Evolutionary conservation across 2,888 invertebrate genomes (phyloP).

Genomic region (Aporophyla nigra): DNA sequence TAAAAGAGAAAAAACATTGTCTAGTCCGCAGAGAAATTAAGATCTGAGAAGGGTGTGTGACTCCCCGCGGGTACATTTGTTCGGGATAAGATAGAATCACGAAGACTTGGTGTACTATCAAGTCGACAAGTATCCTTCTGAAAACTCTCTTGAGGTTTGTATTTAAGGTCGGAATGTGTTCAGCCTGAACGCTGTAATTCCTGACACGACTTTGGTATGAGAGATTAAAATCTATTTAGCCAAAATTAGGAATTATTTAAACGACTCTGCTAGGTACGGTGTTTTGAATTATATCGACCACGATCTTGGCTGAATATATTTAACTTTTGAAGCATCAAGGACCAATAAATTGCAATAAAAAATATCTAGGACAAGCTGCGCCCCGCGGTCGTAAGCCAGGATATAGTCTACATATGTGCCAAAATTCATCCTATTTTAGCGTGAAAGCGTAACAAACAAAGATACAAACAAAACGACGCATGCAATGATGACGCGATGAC

Average conservation of each 20-base stretch:
- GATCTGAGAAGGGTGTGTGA: conserved; percentile 35
- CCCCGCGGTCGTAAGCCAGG: too few species aligned
- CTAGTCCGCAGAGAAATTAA: conserved; percentile 62
- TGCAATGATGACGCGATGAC: too few species aligned
- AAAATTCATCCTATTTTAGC: too few species aligned
- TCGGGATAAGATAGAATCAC: conserved; percentile 39
- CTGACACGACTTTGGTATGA: background rate
- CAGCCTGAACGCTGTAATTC: conserved; percentile 1
- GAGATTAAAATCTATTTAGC: conserved; percentile 7
- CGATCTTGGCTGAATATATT: too few species aligned
- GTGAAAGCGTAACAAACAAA: too few species aligned
- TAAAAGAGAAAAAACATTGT: conserved; percentile 30
- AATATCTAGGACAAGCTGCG: background rate
- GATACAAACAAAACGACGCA: too few species aligned
- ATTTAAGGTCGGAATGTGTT: conserved; percentile 1
- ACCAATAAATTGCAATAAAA: background rate
- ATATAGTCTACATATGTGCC: too few species aligned
- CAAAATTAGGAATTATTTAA: background rate
- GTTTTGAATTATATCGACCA: background rate
- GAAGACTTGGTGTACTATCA: conserved; percentile 10
- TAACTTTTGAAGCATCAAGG: too few species aligned
- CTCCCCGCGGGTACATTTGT: conserved; percentile 42
- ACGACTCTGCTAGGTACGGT: background rate
- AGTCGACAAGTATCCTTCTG: background rate
- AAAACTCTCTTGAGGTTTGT: background rate